phyloP scores from a whole-genome alignment of 2,113 vertebrate genomes.

The Andinoacara biseriatus region DNA sequence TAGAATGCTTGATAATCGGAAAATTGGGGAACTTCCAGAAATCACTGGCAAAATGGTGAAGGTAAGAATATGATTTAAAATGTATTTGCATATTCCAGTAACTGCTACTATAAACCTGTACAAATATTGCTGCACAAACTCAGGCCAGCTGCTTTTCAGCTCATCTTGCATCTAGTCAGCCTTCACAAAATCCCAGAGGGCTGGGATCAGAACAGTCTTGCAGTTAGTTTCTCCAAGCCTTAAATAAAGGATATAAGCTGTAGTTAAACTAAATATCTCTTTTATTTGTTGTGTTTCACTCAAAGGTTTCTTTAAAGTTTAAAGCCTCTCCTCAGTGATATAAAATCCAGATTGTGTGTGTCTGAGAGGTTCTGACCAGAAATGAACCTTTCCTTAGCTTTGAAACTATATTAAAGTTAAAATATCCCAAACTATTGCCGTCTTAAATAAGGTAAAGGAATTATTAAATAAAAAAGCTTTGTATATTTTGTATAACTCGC shows the following conservation, averaged over 20 bases:
- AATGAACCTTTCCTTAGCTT: not conserved
- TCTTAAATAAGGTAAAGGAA: too few species aligned
- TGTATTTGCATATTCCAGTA: not conserved
- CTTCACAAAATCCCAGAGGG: not conserved
- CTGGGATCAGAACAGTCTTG: not conserved
- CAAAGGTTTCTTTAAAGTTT: not conserved
- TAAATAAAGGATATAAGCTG: too few species aligned
- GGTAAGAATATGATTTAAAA: conserved; percentile 75
- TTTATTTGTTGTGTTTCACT: not conserved
- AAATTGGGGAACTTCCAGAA: conserved; percentile 95
- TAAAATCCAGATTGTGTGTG: not conserved
- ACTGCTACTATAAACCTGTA: not conserved
- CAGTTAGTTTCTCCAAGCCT: too few species aligned
- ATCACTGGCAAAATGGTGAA: conserved; percentile 96
- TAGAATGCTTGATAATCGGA: conserved; percentile 98
- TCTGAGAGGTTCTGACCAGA: not conserved
- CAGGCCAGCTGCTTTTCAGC: not conserved
- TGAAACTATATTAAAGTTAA: too few species aligned
- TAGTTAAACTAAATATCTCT: too few species aligned
- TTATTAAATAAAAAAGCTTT: too few species aligned
- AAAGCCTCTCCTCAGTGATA: not conserved
- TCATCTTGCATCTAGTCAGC: not conserved
- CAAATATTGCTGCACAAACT: not conserved
- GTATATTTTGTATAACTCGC: too few species aligned
- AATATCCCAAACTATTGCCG: too few species aligned